Base-by-base conservation (phyloP, 2,113 vertebrate species). In the Phocoena sinus region DNA sequence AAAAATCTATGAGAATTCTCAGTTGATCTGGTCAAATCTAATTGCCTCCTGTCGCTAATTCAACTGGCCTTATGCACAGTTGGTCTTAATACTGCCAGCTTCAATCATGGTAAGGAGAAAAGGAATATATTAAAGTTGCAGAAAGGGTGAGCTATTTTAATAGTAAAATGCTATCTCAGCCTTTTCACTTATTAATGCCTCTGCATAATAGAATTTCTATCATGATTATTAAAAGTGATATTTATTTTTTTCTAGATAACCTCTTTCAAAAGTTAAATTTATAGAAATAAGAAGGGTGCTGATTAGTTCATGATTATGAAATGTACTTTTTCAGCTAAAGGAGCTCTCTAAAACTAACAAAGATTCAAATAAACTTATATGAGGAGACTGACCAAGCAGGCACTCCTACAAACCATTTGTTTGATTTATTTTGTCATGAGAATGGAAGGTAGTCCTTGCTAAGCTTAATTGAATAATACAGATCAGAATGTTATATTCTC, bases 351-450 rank as follows among this genome's bases (percentile, higher is more conserved):
- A 93, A 95, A 62, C n/a, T 93, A 95, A 80, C 56, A 87, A 31
- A 83, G 68, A 74, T 71, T 89, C 25, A 87, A 88, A 95, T 94
- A 93, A 90, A 95, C 38, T 93, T 79, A 6, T 86, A 31, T 13
- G 18, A 77, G 47, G 68, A 80, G n/a, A 80, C 18, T 71, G 60
- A 91, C 53, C 31, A 79, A 91, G 47, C 21, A 77, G 38, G 9
- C 14, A 68, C 6, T 67, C 38, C 70, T 80, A 25, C 10, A 70
- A 94, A 28, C 36, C 94, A 77, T 93, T 97, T 89, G 76, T 89
- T 96, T 97, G 91, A 97, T 97, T 97, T 79, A 97, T 96, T 97
- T 89, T 84, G 90, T 86, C 38, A 44, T 89, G 70, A 90, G 95
- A 94, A 92, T 87, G 74, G 53, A 97, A 95, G 63, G 58, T 80